Evolutionary conservation across 2,113 vertebrate genomes (phyloP).

Genomic region (Lethenteron reissneri): DNA sequence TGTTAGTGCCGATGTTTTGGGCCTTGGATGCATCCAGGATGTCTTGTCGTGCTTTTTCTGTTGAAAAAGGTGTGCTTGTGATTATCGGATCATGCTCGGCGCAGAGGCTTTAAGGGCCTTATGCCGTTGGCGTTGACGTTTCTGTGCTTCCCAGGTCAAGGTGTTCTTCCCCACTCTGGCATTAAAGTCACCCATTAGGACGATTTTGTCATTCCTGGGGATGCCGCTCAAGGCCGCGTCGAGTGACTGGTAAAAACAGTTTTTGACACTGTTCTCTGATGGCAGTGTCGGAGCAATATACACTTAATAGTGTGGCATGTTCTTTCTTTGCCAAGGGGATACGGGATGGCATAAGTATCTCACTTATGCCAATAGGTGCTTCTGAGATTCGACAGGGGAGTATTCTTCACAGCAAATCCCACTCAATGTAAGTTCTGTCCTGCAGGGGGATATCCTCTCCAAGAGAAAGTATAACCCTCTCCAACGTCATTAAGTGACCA

Average conservation of each 20-base stretch:
- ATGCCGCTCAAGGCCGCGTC: neutral
- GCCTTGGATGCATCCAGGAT: neutral
- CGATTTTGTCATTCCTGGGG: neutral
- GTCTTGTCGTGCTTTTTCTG: neutral
- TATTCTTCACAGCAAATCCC: constrained; percentile 1
- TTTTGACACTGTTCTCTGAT: neutral
- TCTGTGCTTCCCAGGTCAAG: neutral
- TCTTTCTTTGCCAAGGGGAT: neutral
- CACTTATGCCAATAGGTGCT: neutral
- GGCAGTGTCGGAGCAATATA: constrained; percentile 1
- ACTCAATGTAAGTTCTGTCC: neutral
- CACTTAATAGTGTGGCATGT: neutral
- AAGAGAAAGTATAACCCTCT: neutral
- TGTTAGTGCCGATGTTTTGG: neutral
- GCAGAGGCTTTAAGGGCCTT: neutral
- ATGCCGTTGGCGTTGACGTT: neutral
- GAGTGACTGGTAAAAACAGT: neutral
- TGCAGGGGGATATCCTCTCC: neutral
- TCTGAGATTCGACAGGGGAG: neutral
- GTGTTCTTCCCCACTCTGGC: neutral
- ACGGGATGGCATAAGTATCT: neutral
- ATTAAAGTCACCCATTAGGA: neutral
- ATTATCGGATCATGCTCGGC: neutral
- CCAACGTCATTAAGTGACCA: neutral
- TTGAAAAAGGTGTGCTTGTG: neutral